Evolutionary conservation across 1,140 invertebrate species (phyloP), one percentile per base, ranked within the genome.

Genomic region (Zaprionus ghesquierei): DNA sequence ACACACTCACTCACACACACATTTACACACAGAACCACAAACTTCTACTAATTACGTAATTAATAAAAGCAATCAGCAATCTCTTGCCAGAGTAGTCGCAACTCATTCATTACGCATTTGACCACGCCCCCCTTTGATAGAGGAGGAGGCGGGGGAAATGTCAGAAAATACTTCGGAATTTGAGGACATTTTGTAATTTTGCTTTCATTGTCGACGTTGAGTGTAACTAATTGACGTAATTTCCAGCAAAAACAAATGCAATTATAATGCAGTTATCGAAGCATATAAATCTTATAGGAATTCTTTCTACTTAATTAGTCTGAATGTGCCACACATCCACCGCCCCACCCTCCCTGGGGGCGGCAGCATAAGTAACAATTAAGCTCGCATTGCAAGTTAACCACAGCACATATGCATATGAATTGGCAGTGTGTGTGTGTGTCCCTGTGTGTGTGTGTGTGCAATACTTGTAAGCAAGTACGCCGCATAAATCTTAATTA

Each of bases 231-330:
- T 86, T 86, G 79, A 58, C 69, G 62, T 76, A 81, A 87, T 85
- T 87, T 85, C 63, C 44, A 63, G 38, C 69, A 69, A 62, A 56
- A 58, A 62, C 22, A 66, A 56, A 41, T 41, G 58, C 60, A 80
- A 82, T 71, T 72, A 77, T 53, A 69, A 66, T 66, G 49, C 60
- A 75, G 29, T 66, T 69, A 78, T 78, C 63, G 82, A 79, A n/a
- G 71, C 79, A 69, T 69, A 79, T 86, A 87, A 86, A 86, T 86
- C 81, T 76, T 81, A 69, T 70, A 53, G 75, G 22, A 70, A 82
- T 80, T 86, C 81, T 87, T 86, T 86, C 79, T 79, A 86, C 81
- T 89, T 87, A 87, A 87, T 87, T 87, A 89, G 84, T 89, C 89
- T 82, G 81, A 89, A 89, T 87, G 73, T 76, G 62, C 15, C 72